These are phyloP conservation scores for Halcyon badia DNA, from an alignment of 2,797 vertebrate species.

Conservation along the genomic window DNA sequence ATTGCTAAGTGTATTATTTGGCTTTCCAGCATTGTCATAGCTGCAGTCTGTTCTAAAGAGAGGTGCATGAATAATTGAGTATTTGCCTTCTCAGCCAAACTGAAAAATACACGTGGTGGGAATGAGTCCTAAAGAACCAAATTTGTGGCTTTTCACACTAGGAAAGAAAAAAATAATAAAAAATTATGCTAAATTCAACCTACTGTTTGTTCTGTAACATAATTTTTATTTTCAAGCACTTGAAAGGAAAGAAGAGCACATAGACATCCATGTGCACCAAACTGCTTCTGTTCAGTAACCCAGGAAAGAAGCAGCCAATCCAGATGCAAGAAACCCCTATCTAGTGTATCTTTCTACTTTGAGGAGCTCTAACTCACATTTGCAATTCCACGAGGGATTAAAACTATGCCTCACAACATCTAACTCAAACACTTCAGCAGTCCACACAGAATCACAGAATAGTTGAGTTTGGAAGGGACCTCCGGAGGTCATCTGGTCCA, in stretches of 20 bases:
- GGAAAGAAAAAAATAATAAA: not conserved
- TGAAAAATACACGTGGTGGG: conserved; percentile 43
- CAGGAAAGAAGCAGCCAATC: not conserved
- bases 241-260: not conserved
- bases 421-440: not conserved
- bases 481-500: not conserved
- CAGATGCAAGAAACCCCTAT: not conserved
- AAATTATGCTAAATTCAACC: conserved; percentile 30
- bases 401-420: not conserved
- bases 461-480: not conserved
- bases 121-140: conserved; percentile 50
- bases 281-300: not conserved
- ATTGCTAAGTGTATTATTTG: conserved; percentile 23
- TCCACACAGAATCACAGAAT: not conserved
- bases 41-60: not conserved
- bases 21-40: conserved; percentile 37
- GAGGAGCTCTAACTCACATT: not conserved
- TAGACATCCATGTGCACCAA: not conserved
- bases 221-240: not conserved
- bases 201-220: conserved; percentile 14
- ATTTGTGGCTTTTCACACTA: not conserved
- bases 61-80: conserved; percentile 60
- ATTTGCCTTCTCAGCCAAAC: conserved; percentile 51
- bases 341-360: not conserved
- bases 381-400: not conserved